A percentile compares a stretch with the other conserved stretches of the same genome.
Conservation (phyloP, 2,113 vertebrate species). For the Noturus placidus region DNA sequence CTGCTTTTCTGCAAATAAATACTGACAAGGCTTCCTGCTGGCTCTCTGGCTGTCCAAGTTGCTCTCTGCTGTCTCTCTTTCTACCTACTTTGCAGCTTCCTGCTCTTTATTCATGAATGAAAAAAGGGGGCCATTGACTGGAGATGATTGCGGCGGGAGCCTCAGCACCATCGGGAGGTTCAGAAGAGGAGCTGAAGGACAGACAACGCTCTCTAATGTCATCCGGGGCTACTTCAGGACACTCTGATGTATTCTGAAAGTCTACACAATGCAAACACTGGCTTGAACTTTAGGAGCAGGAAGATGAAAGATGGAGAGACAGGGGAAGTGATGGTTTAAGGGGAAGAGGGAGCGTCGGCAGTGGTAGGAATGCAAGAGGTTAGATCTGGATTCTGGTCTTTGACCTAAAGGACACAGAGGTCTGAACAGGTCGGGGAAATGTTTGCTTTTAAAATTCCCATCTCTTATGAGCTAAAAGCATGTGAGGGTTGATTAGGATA, state of each 20-base stretch:
- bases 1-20: conserved; percentile 56
- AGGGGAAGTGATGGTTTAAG: conserved; percentile 9
- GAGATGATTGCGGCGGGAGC: conserved; percentile 55
- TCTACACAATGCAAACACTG: conserved; percentile 15
- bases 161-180: conserved; percentile 51
- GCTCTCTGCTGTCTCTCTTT: conserved; percentile 21
- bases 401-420: conserved; percentile 61
- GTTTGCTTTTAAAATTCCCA: conserved; percentile 47
- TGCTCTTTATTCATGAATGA: conserved; percentile 58
- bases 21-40: conserved; percentile 54
- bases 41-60: conserved; percentile 33
- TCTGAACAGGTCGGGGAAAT: conserved; percentile 31
- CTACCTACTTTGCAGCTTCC: conserved; percentile 25
- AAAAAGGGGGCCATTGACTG: conserved; percentile 56
- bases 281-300: conserved; percentile 4
- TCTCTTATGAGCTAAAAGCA: not conserved
- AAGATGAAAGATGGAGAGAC: conserved; percentile 42
- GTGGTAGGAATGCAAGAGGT: conserved; percentile 66
- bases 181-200: conserved; percentile 62
- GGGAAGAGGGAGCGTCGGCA: not conserved
- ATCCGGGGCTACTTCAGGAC: conserved; percentile 24
- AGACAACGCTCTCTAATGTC: conserved; percentile 43
- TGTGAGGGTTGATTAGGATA: conserved; percentile 20
- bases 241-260: conserved; percentile 24
- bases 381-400: conserved; percentile 55